Evolutionary conservation across 2,797 vertebrate species (phyloP), one percentile per base, ranked within the genome.

Genomic region (Brachyrhaphis roseni): DNA sequence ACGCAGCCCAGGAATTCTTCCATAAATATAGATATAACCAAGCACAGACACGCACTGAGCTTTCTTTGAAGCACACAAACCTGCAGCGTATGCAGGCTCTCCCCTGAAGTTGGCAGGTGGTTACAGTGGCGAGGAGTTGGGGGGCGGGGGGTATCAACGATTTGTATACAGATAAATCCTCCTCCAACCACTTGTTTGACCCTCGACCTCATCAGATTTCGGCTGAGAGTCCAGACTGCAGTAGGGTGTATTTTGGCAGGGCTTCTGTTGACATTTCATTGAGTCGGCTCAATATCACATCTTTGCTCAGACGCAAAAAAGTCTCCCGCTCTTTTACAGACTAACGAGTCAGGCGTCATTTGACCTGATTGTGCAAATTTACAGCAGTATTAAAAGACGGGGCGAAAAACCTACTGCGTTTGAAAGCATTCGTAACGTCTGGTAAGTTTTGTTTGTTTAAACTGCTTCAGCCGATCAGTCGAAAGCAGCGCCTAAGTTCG

Each of bases 251-350:
- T 76, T 88, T 91, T 88, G 86, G 85, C 86, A 80, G 81, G 46
- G 28, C 72, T 80, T 82, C 34, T 85, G 83, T 88, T 91, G 79
- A 91, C 85, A 90, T 86, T 87, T 86, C 55, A 90, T 84, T 83
- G 81, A 87, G 86, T 78, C 73, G 72, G 82, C 84, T 87, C 79
- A 82, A 82, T 81, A 84, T 76, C 78, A 84, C 77, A 76, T 88
- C 83, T 82, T 82, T 82, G 83, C 77, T 77, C 46, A 73, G 72
- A 74, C 81, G 49, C 8, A 55, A 1, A 68, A 68, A 82, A 84
- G 74, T 72, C 76, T 68, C 73, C 75, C 53, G 8, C 47, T 82
- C 43, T 2, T 64, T 68, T 81, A 76, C 72, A 75, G 74, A 62
- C 78, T 76, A 78, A 88, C 74, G 66, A 87, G 57, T 80, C 46